A percentile compares a stretch with the other conserved stretches of the same genome.
phyloP scores from a whole-genome alignment of 2,888 invertebrate genomes.

The Microdon myrmicae region DNA sequence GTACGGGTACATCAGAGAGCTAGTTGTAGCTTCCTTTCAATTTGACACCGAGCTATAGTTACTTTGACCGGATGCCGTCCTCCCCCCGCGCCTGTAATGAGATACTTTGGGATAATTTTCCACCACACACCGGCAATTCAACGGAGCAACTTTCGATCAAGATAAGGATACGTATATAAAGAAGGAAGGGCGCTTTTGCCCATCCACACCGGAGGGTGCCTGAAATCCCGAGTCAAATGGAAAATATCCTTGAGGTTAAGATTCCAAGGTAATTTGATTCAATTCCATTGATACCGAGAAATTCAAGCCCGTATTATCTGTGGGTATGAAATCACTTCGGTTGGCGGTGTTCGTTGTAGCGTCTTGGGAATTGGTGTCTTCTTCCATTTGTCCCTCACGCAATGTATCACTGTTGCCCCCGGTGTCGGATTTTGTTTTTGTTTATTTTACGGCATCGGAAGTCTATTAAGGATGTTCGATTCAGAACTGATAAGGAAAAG shows the following conservation, averaged over 20 bases:
- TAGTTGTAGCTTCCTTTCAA: constrained; percentile 65
- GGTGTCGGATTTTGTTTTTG: constrained; percentile 29
- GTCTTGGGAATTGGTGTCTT: constrained; percentile 27
- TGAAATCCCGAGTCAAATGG: constrained; percentile 56
- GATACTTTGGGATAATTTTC: constrained; percentile 52
- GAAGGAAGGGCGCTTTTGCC: constrained; percentile 53
- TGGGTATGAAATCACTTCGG: constrained; percentile 47
- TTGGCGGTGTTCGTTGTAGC: constrained; percentile 33
- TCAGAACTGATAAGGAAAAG: constrained; percentile 48
- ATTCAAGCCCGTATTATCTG: constrained; percentile 49
- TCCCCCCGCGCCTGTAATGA: too few relatives aligned
- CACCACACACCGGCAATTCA: constrained; percentile 50
- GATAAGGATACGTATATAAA: constrained; percentile 30
- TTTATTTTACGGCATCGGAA: constrained; percentile 38
- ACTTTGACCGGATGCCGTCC: too few relatives aligned
- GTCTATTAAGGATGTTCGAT: constrained; percentile 50
- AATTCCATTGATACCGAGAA: constrained; percentile 64
- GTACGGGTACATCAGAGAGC: too few relatives aligned
- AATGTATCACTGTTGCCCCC: constrained; percentile 8
- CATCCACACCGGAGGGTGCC: constrained; percentile 57
- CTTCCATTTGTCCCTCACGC: constrained; percentile 3
- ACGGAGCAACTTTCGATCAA: constrained; percentile 45
- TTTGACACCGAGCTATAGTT: too few relatives aligned
- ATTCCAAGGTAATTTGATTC: constrained; percentile 68
- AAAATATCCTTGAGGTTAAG: constrained; percentile 66